Evolutionary conservation across 1,140 invertebrate species (phyloP), one percentile per base, ranked within the genome.

Genomic region (Oryctes rhinoceros): DNA sequence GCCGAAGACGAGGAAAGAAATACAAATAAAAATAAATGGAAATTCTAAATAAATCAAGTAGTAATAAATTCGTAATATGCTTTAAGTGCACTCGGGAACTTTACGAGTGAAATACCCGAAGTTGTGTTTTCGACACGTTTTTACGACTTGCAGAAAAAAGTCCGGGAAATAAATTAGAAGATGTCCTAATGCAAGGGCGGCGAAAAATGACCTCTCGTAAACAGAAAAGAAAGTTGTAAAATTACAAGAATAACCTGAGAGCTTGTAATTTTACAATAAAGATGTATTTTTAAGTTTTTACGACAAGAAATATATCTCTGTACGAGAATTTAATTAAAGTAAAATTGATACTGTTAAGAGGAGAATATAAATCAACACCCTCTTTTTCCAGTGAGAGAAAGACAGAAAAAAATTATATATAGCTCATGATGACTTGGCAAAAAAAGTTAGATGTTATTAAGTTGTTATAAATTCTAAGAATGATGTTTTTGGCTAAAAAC

Each of bases 401-500:
- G 13, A 48, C 47, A 48, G 47, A 53, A 18, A 53, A 53, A 53
- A 53, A 53, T 11, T 53, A 44, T 44, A 53, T 53, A 53, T 53
- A 53, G 49, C 49, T 44, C 9, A 44, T 44, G 39, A 44, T 44
- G 9, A 44, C 5, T 44, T 44, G 39, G 39, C 39, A 44, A 44
- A 44, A 53, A 53, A 53, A 53, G 49, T 44, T 44, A 44, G 39
- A 44, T 62, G 53, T 24, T 67, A 67, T 67, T 67, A 67, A 67
- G 65, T 67, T 67, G 65, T 67, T 67, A 35, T 76, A 44, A 76
- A 76, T 76, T 76, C 74, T 44, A 81, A 78, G 80, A 82, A 80
- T 79, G 79, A 82, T 83, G 82, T 81, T 83, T 83, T 81, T 67
- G 65, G 76, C 80, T 81, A 81, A 80, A 44, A 83, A 83, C 77